A percentile compares a stretch with the other conserved stretches of the same genome.
These are phyloP conservation scores for Neogale vison DNA, from an alignment of 2,113 vertebrate species.

Conservation along the genomic window DNA sequence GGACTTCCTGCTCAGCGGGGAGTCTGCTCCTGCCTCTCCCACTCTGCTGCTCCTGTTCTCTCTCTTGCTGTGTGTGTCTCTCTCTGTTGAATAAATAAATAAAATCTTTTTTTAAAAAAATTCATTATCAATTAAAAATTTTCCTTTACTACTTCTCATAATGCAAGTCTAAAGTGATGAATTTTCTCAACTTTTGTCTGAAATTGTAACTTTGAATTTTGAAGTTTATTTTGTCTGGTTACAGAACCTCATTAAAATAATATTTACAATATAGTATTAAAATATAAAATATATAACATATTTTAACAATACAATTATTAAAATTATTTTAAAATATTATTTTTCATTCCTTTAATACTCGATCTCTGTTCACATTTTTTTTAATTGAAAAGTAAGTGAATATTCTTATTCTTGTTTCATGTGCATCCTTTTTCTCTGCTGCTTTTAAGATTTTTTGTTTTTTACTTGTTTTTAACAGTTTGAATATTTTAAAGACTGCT, in stretches of 20 bases:
- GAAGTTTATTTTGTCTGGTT: not conserved
- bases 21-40: too few relatives aligned
- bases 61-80: too few relatives aligned
- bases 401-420: not conserved
- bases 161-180: not conserved
- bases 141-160: not conserved
- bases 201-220: slow-evolving; percentile 4
- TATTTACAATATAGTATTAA: too few relatives aligned
- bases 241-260: not conserved
- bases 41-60: too few relatives aligned
- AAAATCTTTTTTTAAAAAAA: not conserved
- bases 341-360: not conserved
- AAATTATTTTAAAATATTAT: not conserved
- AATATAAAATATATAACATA: too few relatives aligned
- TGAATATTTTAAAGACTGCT: not conserved
- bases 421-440: not conserved
- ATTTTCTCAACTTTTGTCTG: not conserved
- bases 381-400: not conserved
- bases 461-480: not conserved
- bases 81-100: too few relatives aligned
- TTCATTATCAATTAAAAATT: not conserved
- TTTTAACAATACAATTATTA: too few relatives aligned
- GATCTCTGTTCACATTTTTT: not conserved
- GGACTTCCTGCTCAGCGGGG: too few relatives aligned
- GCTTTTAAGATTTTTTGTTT: not conserved